Conservation (phyloP, 2,888 invertebrate species). For the Ganaspis brasiliensis region DNA sequence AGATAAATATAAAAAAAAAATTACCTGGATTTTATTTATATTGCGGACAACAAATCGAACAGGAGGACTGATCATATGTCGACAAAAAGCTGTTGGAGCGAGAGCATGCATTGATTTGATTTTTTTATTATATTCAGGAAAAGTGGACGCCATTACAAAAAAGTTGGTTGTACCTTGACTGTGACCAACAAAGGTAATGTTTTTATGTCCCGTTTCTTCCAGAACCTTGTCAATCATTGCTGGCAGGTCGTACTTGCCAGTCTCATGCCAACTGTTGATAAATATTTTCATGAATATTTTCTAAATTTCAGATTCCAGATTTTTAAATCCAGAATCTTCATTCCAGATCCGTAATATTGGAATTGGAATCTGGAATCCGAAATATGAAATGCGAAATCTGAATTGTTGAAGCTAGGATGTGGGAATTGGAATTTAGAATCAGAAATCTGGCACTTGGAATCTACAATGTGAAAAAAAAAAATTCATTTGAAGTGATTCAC, state of each 20-base stretch:
- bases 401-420: too few species aligned
- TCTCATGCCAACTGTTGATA: conserved; percentile 83
- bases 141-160: conserved; percentile 77
- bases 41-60: conserved; percentile 80
- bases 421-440: too few species aligned
- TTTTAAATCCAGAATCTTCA: too few species aligned
- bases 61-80: conserved; percentile 82
- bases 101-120: conserved; percentile 86
- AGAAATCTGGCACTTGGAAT: too few species aligned
- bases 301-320: too few species aligned
- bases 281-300: too few species aligned
- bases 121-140: conserved; percentile 80
- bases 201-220: conserved; percentile 78
- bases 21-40: conserved; percentile 69
- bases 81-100: conserved; percentile 87
- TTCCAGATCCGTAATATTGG: too few species aligned
- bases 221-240: conserved; percentile 83
- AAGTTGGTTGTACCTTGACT: conserved; percentile 83
- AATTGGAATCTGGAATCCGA: too few species aligned
- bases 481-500: too few species aligned
- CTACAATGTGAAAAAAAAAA: too few species aligned
- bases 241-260: conserved; percentile 84
- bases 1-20: conserved; percentile 45
- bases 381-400: too few species aligned
- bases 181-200: conserved; percentile 84